Base-by-base conservation (phyloP, 1,140 invertebrate species). In the Bilobella aurantiaca region DNA sequence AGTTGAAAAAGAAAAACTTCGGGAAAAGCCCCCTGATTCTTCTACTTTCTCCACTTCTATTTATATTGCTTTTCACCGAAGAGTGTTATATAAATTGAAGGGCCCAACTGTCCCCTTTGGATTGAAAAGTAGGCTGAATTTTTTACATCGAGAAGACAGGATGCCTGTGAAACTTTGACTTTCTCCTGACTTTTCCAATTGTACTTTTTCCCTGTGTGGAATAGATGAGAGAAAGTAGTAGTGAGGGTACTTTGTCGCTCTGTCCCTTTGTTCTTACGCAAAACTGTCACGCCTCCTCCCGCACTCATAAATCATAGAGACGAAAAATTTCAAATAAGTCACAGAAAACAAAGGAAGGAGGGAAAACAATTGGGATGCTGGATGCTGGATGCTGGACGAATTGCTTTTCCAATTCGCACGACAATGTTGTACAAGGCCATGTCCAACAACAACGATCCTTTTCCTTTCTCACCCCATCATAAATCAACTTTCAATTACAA, bases 291-390 rank as follows among this genome's bases (percentile, higher is more conserved):
- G 68, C 60, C 57, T 30, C n/a, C 58, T 69, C 60, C 68, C 64
- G 64, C 68, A 69, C 60, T 66, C 68, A 69, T 69, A 69, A 69
- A 69, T 69, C 68, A 69, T 69, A 47, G 34, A 61, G 64, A 58
- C n/a, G n/a, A 64, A 69, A 69, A 66, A 59, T 62, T 65, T 47
- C 16, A 32, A 53, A 42, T 16, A 56, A 64, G 53, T 30, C 27
- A 23, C 62, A 53, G 58, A 61, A 27, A 42, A 62, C 42, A 58
- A 47, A 61, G 31, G 12, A 47, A 30, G 29, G 23, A 30, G 34
- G 58, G 21, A 37, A 57, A 64, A 64, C 37, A 56, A 60, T 47
- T 49, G 29, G 27, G 23, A 29, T 3, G 29, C 21, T 5, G 37
- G 25, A 47, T 21, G 30, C 8, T 28, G 57, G 30, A 58, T 12